phyloP scores from a whole-genome alignment of 2,797 vertebrate species.

The Pempheris klunzingeri region DNA sequence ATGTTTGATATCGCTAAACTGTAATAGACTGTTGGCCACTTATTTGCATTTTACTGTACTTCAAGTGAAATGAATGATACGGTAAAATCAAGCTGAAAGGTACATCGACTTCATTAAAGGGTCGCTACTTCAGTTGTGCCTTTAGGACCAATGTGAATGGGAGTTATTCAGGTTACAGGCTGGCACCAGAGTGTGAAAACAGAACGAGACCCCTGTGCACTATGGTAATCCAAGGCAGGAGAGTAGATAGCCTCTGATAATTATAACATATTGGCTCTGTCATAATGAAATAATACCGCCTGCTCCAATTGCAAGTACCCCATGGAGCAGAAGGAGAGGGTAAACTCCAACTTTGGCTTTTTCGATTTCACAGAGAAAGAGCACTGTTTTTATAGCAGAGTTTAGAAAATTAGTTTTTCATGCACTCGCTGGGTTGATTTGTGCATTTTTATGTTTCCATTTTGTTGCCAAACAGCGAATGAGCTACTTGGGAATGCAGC shows the following conservation, averaged over 20 bases:
- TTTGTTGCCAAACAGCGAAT: conserved; percentile 61
- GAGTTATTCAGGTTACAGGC: conserved; percentile 39
- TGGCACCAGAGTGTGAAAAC: conserved; percentile 40
- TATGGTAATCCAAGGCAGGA: conserved; percentile 45
- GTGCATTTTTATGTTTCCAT: conserved; percentile 61
- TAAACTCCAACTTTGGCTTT: conserved; percentile 43
- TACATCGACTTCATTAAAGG: conserved; percentile 21
- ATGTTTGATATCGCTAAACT: conserved; percentile 23
- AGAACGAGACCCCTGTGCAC: conserved; percentile 16
- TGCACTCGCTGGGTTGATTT: conserved; percentile 52
- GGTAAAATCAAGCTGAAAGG: conserved; percentile 35
- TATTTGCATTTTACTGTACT: conserved; percentile 37
- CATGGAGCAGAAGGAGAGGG: conserved; percentile 53
- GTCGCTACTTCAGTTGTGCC: conserved; percentile 29
- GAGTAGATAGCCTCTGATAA: conserved; percentile 74
- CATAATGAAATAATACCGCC: conserved; percentile 70
- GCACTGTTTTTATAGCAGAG: conserved; percentile 53
- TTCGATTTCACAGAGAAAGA: conserved; percentile 66
- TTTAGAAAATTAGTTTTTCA: conserved; percentile 57
- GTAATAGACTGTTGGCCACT: neutral
- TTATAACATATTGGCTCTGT: conserved; percentile 72
- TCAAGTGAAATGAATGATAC: conserved; percentile 27
- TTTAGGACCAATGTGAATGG: conserved; percentile 45
- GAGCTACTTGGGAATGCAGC: conserved; percentile 60
- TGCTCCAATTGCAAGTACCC: conserved; percentile 59